Percentiles rank a stretch among this genome's conserved stretches.
Evolutionary conservation across 2,797 vertebrate species (phyloP).

Genomic region (Chiroxiphia lanceolata): DNA sequence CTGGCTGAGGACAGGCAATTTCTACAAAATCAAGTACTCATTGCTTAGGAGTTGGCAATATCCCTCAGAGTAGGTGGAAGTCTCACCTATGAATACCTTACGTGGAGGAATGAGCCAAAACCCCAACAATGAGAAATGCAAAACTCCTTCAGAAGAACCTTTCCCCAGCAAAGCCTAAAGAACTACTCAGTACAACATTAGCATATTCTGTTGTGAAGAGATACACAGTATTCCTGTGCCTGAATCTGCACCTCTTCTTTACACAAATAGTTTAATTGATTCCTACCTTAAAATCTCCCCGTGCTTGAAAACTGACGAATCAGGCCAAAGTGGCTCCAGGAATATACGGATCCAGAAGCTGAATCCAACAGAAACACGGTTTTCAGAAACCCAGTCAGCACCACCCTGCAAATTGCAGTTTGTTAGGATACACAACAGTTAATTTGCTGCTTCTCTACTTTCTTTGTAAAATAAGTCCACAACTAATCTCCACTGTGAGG

Average conservation of each 20-base stretch:
- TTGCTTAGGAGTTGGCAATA: background rate
- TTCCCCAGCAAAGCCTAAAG: background rate
- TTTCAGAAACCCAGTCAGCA: background rate
- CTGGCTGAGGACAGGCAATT: background rate
- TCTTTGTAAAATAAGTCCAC: constrained; percentile 20
- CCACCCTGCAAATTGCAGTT: background rate
- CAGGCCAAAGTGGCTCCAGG: background rate
- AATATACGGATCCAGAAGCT: background rate
- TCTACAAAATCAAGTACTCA: background rate
- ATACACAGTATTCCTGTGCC: background rate
- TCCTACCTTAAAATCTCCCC: background rate
- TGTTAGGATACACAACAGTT: background rate
- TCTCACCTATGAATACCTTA: background rate
- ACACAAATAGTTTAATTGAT: background rate
- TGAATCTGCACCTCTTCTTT: background rate
- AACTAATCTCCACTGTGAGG: constrained; percentile 18
- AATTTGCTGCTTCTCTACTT: constrained; percentile 8
- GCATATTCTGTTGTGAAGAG: background rate
- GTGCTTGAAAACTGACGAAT: background rate
- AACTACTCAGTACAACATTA: background rate
- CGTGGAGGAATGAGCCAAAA: background rate
- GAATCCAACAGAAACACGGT: background rate
- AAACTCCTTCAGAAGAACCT: background rate
- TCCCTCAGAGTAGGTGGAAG: background rate
- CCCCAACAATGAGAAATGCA: background rate